Evolutionary conservation across 2,888 invertebrate genomes (phyloP), one percentile per base, ranked within the genome.

Genomic region (Phortica magna): DNA sequence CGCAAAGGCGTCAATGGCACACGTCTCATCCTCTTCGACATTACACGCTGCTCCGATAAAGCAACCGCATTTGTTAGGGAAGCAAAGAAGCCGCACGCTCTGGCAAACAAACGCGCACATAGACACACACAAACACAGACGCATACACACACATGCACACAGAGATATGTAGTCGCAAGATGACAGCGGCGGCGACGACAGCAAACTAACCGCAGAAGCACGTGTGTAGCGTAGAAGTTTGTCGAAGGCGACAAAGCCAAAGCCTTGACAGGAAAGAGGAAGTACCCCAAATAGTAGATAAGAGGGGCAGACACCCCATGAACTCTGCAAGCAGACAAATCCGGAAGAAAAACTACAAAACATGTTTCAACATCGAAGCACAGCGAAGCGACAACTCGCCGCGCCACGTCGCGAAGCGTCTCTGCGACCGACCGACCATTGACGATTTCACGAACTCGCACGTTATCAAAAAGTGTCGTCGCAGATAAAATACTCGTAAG

Each of bases 201-300:
- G 79, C 81, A 78, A 84, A 83, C 84, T 82, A 84, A 84, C 84
- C 84, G 76, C 84, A 84, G 77, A 81, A 79, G 83, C 84, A 84
- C 84, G 84, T 83, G 80, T 74, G 74, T 14, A 9, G 39, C 48
- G 59, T 78, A 77, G 73, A 43, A 70, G 22, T 48, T 42, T 10
- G 48, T 19, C 3, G 70, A 55, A 42, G 12, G 17, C 53, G n/a
- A 19, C 22, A 19, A 70, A 19, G 53, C 48, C 17, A 48, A 22
- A 31, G 17, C n/a, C 17, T 14, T 55, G 55, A n/a, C 7, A 61
- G 53, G 22, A 7, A 19, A 41, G 19, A 42, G 19, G 81, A 77
- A 31, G 31, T 31, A 31, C 31, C 31, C 31, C 31, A 31, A 31
- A 31, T 79, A 77, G 76, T 75, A 79, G 77, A 65, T 70, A 72